Conservation (phyloP, 2,797 vertebrate genomes). For the Sebastes vulpes region DNA sequence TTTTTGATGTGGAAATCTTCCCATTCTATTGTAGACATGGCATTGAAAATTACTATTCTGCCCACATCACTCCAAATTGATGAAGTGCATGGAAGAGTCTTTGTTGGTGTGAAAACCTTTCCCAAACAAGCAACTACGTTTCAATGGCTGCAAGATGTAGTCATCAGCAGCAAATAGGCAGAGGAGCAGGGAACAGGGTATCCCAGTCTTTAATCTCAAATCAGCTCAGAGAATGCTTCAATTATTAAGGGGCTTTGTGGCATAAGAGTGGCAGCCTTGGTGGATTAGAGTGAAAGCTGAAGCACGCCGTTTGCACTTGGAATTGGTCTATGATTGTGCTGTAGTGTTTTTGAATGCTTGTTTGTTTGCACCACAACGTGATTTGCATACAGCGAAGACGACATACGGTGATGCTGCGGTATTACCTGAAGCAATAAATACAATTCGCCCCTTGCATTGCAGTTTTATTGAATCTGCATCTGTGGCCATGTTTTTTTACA, state of each 20-base stretch:
- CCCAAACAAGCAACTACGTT: neutral
- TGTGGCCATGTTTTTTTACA: neutral
- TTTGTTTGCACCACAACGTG: conserved; percentile 1
- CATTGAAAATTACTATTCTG: neutral
- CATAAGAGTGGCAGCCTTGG: conserved; percentile 17
- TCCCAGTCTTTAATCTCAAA: conserved; percentile 46
- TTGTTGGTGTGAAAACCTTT: neutral
- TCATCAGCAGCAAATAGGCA: conserved; percentile 8
- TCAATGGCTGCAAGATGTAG: conserved; percentile 17
- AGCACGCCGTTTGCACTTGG: conserved; percentile 13
- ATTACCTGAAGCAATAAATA: neutral
- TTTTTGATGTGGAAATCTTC: neutral
- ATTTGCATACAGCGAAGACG: neutral
- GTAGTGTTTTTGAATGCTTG: conserved; percentile 6
- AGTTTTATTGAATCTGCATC: neutral
- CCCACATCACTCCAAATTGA: neutral
- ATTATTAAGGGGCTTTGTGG: conserved; percentile 46
- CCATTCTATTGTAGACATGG: neutral
- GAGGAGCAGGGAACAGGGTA: conserved; percentile 14
- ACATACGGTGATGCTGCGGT: neutral
- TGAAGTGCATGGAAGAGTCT: neutral
- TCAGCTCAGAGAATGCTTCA: conserved; percentile 43
- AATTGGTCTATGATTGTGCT: conserved; percentile 7
- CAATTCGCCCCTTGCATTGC: neutral
- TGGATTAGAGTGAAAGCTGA: conserved; percentile 37